phyloP scores from a whole-genome alignment of 2,888 invertebrate species.

The Muschampia plurimacula region DNA sequence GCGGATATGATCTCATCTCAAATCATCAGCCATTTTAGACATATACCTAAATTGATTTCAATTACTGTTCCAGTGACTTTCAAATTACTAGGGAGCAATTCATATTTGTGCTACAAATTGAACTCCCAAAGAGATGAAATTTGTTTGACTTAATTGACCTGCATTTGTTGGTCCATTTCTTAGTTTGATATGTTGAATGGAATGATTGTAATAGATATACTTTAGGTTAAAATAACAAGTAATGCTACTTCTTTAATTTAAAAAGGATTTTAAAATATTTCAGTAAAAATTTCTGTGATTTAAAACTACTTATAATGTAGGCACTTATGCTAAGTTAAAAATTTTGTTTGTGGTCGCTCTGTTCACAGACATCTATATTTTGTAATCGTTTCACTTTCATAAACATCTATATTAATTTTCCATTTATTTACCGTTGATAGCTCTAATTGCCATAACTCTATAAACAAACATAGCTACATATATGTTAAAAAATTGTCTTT shows the following conservation, averaged over 20 bases:
- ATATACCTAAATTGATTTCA: conserved; percentile 61
- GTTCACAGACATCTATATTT: not conserved
- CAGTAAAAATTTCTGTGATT: no score
- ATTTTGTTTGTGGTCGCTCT: not conserved
- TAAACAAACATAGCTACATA: not conserved
- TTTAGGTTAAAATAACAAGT: not conserved
- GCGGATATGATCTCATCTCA: conserved; percentile 39
- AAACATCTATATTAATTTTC: not conserved
- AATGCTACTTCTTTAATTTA: not conserved
- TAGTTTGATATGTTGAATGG: not conserved
- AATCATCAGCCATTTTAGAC: conserved; percentile 37
- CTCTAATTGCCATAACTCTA: not conserved
- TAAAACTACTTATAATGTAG: no score
- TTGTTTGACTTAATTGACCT: conserved; percentile 20
- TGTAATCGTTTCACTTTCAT: no score
- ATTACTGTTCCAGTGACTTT: conserved; percentile 64
- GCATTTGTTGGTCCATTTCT: not conserved
- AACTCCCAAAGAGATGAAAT: conserved; percentile 30
- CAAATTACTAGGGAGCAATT: conserved; percentile 57
- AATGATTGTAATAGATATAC: not conserved
- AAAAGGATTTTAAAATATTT: not conserved
- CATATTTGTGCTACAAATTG: conserved; percentile 43
- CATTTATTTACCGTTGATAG: not conserved
- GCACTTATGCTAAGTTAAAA: no score
- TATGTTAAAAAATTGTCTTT: not conserved